Evolutionary conservation across 2,797 vertebrate genomes (phyloP).

Genomic region (Pyrocephalus nanus): DNA sequence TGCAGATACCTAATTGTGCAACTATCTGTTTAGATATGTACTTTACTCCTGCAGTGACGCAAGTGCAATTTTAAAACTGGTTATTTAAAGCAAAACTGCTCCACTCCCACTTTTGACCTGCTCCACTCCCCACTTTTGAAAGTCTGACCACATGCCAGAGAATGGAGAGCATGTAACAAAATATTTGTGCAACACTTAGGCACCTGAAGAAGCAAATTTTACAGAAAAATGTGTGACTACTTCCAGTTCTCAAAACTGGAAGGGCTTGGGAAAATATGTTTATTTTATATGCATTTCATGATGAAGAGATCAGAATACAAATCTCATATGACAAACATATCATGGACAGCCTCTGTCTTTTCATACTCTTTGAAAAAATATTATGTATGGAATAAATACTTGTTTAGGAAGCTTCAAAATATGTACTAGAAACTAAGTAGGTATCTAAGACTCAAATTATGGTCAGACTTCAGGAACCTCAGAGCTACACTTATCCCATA

Average conservation of each 20-base stretch:
- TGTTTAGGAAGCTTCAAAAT: not conserved
- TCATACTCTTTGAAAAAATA: not conserved
- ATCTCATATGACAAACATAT: not conserved
- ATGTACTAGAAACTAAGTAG: not conserved
- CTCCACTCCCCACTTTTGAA: not conserved
- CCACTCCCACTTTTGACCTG: not conserved
- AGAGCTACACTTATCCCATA: not conserved
- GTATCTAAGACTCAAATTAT: not conserved
- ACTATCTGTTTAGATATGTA: not conserved
- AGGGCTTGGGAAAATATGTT: not conserved
- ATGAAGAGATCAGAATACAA: not conserved
- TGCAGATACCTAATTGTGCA: not conserved
- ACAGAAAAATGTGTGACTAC: not conserved
- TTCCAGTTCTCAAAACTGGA: not conserved
- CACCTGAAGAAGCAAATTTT: slow-evolving; percentile 3
- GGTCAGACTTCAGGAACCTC: not conserved
- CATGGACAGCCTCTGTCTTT: not conserved
- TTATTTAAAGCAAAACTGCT: slow-evolving; percentile 22
- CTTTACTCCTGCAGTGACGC: not conserved
- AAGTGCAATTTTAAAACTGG: not conserved
- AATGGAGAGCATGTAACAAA: not conserved
- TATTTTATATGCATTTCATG: not conserved
- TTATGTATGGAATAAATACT: not conserved
- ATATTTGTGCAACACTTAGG: not conserved
- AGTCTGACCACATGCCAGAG: not conserved